Evolutionary conservation across 2,888 invertebrate species (phyloP), one percentile per base, ranked within the genome.

Genomic region (Arge pagana): DNA sequence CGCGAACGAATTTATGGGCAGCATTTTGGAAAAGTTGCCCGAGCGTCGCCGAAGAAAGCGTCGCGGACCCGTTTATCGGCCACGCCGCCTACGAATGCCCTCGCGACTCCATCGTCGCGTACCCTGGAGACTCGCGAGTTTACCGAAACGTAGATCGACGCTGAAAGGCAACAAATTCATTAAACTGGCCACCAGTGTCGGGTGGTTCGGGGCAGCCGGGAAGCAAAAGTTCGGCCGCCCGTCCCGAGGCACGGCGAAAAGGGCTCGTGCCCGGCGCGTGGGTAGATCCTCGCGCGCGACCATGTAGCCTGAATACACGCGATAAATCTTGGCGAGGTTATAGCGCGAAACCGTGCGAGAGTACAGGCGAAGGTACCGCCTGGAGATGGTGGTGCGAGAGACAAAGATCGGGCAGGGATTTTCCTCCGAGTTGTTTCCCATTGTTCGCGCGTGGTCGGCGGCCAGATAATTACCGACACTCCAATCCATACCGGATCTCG

Each of bases 291-390:
- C 28, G 18, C n/a, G 42, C 15, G 30, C 42, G 18, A 42, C 30
- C 45, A 45, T 45, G 45, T 33, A 45, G 45, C 45, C 28, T 45
- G 45, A 45, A 45, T 45, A 45, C 35, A 45, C 45, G 45, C 45
- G 19, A 45, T 45, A 45, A 45, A 45, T 45, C 45, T 33, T 21
- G 33, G 45, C 45, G 33, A 45, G 45, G 45, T 45, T 45, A 35
- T 45, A 45, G 31, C 45, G 33, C 16, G 33, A 35, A 45, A 23
- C 45, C 45, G 30, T n/a, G n/a, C n/a, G n/a, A n/a, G n/a, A 13
- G 10, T 8, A 13, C 15, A 11, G 35, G 2, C 37, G 24, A 40
- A 35, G 45, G 45, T 45, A 35, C 35, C 31, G 16, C n/a, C 28
- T 33, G 45, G 45, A 45, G 35, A 45, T 35, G 45, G 33, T 15